phyloP scores from a whole-genome alignment of 2,888 invertebrate genomes.

The Odontomyia ornata region DNA sequence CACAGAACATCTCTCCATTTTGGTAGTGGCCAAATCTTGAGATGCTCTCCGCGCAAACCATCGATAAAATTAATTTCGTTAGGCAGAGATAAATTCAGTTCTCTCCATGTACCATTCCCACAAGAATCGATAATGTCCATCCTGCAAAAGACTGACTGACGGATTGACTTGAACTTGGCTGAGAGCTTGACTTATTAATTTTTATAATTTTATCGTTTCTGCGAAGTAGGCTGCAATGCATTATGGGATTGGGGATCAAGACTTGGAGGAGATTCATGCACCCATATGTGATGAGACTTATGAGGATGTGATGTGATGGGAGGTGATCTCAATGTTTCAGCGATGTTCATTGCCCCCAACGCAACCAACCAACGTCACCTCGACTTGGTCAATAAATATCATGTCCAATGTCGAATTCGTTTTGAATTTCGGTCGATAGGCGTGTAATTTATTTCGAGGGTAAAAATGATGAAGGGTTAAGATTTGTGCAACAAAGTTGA shows the following conservation, averaged over 20 bases:
- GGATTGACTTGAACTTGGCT: constrained; percentile 15
- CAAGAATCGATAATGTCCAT: background rate
- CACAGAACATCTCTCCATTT: no score
- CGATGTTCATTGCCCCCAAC: constrained; percentile 34
- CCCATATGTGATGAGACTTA: constrained; percentile 7
- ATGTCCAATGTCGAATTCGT: background rate
- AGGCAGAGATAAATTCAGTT: background rate
- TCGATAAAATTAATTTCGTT: no score
- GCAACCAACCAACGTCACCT: constrained; percentile 6
- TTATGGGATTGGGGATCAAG: background rate
- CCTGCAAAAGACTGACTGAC: constrained; percentile 12
- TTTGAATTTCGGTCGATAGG: background rate
- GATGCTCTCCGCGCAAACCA: no score
- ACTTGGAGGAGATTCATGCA: background rate
- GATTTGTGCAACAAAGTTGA: background rate
- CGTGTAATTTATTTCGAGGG: constrained; percentile 18
- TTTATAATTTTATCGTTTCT: constrained; percentile 51
- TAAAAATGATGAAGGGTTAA: background rate
- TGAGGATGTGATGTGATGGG: background rate
- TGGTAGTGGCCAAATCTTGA: no score
- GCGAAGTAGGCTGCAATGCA: constrained; percentile 44
- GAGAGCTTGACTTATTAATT: constrained; percentile 50
- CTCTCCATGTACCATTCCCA: background rate
- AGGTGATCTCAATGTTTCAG: background rate
- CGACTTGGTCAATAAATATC: constrained; percentile 14